Evolutionary conservation across 2,888 invertebrate species (phyloP), one percentile per base, ranked within the genome.

Genomic region (Drosophila ezoana): DNA sequence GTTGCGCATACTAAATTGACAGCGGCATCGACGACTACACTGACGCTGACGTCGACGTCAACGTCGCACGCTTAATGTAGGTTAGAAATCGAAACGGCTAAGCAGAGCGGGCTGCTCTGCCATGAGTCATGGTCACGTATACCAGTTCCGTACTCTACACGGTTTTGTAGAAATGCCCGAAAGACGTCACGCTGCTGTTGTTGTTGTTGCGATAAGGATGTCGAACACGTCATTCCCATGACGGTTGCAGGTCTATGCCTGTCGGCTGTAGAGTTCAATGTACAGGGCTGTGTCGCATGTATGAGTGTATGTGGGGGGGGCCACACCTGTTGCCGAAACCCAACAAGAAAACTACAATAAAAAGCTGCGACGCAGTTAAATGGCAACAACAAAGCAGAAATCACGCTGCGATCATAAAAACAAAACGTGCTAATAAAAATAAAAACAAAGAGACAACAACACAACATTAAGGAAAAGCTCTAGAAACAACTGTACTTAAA

Each of bases 371-470:
- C 84, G 84, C 81, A 84, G 58, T 87, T 66, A 71, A 77, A 57
- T 56, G 51, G 61, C 61, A 64, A 56, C 71, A 81, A 76, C 66
- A 76, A 77, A 63, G 70, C 56, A 72, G 47, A 83, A 87, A 81
- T 84, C 89, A 87, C 84, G 87, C 76, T 74, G 76, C 79, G 73
- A 81, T 72, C 89, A 72, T 88, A 84, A 87, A 80, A 53, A 53
- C 68, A 76, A 86, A 86, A 84, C 83, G 87, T 84, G 83, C 78
- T 86, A 86, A 88, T 82, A 80, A 87, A 77, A 89, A 56, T 59
- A 81, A 81, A 60, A 78, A 76, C 64, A 72, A 67, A 58, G 49
- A 66, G 16, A 48, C 54, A 57, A 57, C 23, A 72, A 78, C 45
- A 66, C 41, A 49, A 38, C 49, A 65, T 49, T 52, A 56, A 56